Evolutionary conservation across 2,888 invertebrate species (phyloP), one percentile per base, ranked within the genome.

Genomic region (Boloria selene): DNA sequence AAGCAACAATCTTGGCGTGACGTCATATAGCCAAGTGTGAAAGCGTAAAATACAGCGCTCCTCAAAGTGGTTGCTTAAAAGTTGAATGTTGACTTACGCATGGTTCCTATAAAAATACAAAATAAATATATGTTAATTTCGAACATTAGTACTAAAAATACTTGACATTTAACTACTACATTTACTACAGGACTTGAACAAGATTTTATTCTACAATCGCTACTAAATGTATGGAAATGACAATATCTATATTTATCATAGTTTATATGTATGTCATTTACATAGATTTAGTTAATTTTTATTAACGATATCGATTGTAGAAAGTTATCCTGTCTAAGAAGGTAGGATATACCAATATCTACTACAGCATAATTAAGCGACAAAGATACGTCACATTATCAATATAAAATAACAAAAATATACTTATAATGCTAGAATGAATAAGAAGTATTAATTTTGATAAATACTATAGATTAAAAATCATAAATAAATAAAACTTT

Each of bases 101-200:
- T 92, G 92, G 87, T 92, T 92, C 93, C 93, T 93, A 92, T 86
- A 90, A 92, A 88, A 90, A 90, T 85, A 38, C 31, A 38, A 38
- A 91, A 90, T 90, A 72, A 67, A 72, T 51, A 49, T 52, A 18
- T 72, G 72, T 72, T 72, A 72, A 72, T 68, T 56, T 64, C 38
- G 59, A 61, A 60, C 62, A 72, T 71, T 73, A 71, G 71, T 66
- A 62, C 64, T 70, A 67, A 64, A 67, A 69, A 61, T 62, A 62
- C 51, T 56, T 44, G 18, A 53, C 51, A 55, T 61, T 58, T 66
- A 65, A 18, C 65, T 65, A 60, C 62, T 59, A 47, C 58, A 67
- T 55, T 38, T 47, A 67, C 67, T 63, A 60, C 58, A 13, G 47
- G 31, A 10, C 31, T 38, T 38, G 7, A 10, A 38, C 31, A 38